These are phyloP conservation scores for Luidia sarsii DNA, from an alignment of 53 echinoderm and acorn worm species.

Conservation along the genomic window DNA sequence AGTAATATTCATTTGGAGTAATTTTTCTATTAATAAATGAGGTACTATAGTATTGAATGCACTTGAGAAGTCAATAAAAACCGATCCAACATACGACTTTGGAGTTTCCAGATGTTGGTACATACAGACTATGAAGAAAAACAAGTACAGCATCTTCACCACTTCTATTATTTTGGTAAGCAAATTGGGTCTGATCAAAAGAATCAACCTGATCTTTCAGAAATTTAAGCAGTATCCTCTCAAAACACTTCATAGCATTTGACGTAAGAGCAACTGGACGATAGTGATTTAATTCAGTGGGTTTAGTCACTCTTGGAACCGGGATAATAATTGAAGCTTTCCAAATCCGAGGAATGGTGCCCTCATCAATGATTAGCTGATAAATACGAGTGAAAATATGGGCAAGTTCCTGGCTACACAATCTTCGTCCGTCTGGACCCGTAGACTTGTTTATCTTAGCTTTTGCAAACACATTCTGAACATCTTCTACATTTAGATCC, in stretches of 20 bases:
- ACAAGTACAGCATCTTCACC: conserved; percentile 37
- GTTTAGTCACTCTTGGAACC: background rate
- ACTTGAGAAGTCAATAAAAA: conserved; percentile 34
- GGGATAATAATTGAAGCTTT: conserved; percentile 21
- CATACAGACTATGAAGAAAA: conserved; percentile 29
- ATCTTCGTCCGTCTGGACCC: conserved; percentile 15
- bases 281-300: conserved; percentile 12
- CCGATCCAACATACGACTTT: conserved; percentile 16
- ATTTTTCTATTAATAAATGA: background rate
- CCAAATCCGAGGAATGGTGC: background rate
- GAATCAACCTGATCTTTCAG: background rate
- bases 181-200: conserved; percentile 22
- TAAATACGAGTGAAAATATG: conserved; percentile 17
- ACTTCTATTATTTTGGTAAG: conserved; percentile 32
- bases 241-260: conserved; percentile 30
- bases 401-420: conserved; percentile 23
- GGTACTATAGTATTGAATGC: conserved; percentile 34
- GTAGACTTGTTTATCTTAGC: conserved; percentile 10
- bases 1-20: background rate
- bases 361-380: background rate
- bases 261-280: conserved; percentile 44
- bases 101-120: conserved; percentile 7
- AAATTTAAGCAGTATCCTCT: background rate
- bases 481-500: background rate
- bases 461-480: background rate